Percentiles rank a stretch among this genome's conserved stretches.
Conservation (phyloP, 2,113 vertebrate genomes). For the Edolisoma coerulescens region DNA sequence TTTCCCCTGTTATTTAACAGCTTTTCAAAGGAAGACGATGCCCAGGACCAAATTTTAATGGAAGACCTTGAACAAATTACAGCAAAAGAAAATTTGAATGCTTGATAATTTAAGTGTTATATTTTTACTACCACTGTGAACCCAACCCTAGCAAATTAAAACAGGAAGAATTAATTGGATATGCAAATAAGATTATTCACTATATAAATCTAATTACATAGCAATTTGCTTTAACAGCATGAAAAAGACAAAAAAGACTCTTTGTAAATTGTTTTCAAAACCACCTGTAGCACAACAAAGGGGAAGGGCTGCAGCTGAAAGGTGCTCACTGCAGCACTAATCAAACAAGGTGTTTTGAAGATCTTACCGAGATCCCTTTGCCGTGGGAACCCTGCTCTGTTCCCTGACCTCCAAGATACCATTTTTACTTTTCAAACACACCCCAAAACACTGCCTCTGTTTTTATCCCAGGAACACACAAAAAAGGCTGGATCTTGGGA, state of each 20-base stretch:
- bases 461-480: neutral
- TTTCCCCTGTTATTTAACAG: neutral
- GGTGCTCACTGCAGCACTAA: neutral
- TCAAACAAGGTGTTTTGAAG: neutral
- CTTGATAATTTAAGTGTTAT: slow-evolving; percentile 73
- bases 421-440: neutral
- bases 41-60: slow-evolving; percentile 44
- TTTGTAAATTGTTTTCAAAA: slow-evolving; percentile 71
- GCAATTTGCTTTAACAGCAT: slow-evolving; percentile 80
- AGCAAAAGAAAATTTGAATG: slow-evolving; percentile 60
- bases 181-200: slow-evolving; percentile 86
- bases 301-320: neutral
- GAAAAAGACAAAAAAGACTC: slow-evolving; percentile 69
- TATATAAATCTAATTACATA: slow-evolving; percentile 86
- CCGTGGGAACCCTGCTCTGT: neutral
- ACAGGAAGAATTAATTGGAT: slow-evolving; percentile 84
- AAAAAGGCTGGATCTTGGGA: neutral
- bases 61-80: slow-evolving; percentile 66
- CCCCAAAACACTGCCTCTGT: neutral
- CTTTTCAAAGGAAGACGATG: neutral
- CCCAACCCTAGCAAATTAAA: slow-evolving; percentile 82
- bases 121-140: slow-evolving; percentile 77
- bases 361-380: neutral
- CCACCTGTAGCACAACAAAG: slow-evolving; percentile 70
- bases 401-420: neutral